Evolutionary conservation across 2,113 vertebrate species (phyloP).

Genomic region (Onychostruthus taczanowskii): DNA sequence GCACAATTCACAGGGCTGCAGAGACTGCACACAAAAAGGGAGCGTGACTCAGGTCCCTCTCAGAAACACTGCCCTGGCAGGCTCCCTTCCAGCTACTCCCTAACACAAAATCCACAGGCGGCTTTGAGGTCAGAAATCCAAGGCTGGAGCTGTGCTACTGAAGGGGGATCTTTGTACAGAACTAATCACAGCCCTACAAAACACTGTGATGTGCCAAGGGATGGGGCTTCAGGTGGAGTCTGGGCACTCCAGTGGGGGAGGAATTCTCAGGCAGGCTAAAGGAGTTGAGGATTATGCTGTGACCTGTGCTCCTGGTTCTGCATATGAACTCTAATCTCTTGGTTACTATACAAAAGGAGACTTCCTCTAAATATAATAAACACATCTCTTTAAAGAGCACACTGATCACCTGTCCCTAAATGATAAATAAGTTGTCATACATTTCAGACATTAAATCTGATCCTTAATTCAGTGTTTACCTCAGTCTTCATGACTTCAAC

Average conservation of each 20-base stretch:
- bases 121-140: not conserved
- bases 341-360: not conserved
- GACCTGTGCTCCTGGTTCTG: not conserved
- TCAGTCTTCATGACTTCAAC: not conserved
- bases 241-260: not conserved
- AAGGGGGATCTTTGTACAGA: not conserved
- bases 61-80: not conserved
- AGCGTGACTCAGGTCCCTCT: not conserved
- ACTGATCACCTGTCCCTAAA: not conserved
- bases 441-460: not conserved
- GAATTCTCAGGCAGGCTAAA: not conserved
- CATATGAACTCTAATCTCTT: not conserved
- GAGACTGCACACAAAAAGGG: not conserved
- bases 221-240: not conserved
- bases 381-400: not conserved
- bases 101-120: not conserved
- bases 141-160: fast-evolving
- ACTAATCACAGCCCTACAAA: fast-evolving
- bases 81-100: not conserved
- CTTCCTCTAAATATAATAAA: not conserved
- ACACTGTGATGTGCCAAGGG: fast-evolving
- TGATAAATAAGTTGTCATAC: not conserved
- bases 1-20: not conserved
- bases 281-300: not conserved
- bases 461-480: not conserved